Conservation (phyloP, 2,113 vertebrate species). For the Podocnemis expansa region DNA sequence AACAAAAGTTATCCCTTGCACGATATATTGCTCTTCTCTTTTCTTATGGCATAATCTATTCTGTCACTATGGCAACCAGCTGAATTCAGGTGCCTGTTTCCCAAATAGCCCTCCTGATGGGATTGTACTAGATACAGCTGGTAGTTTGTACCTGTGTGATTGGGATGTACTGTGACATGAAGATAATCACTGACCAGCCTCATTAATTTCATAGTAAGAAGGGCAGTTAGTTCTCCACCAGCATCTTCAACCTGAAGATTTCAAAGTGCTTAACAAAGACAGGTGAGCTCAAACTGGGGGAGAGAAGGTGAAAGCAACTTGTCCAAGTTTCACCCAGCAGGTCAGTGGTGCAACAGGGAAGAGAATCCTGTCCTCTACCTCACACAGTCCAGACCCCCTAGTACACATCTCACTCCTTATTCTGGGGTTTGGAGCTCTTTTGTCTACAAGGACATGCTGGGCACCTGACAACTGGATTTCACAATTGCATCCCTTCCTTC, state of each 20-base stretch:
- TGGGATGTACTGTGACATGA: not conserved
- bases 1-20: not conserved
- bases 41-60: not conserved
- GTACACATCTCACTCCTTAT: not conserved
- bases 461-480: not conserved
- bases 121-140: not conserved
- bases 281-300: not conserved
- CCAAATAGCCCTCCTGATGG: slow-evolving; percentile 8
- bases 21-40: not conserved
- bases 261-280: not conserved
- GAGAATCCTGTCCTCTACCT: not conserved
- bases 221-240: not conserved
- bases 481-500: not conserved
- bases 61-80: not conserved
- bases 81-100: slow-evolving; percentile 27
- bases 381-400: not conserved
- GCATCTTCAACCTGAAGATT: not conserved
- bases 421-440: not conserved
- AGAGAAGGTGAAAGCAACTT: not conserved
- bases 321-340: not conserved
- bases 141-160: accelerated
- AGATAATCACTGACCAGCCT: not conserved
- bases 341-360: not conserved
- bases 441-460: not conserved
- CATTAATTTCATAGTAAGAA: accelerated